Evolutionary conservation across 2,888 invertebrate species (phyloP), one percentile per base, ranked within the genome.

Genomic region (Bombyx huttoni): DNA sequence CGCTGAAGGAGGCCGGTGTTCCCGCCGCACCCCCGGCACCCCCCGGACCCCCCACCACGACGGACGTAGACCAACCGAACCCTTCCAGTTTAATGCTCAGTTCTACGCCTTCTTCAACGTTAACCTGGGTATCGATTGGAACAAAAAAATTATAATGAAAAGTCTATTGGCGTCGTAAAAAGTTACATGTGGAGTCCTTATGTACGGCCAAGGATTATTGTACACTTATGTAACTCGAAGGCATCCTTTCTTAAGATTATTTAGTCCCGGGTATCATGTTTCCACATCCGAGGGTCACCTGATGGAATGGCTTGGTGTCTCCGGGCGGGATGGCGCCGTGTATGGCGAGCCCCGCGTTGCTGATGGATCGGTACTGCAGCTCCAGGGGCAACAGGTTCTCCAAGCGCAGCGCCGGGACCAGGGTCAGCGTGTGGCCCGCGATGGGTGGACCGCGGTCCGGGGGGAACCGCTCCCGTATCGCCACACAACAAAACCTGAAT

Each of bases 331-430:
- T 79, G 65, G 64, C 62, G 72, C 88, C 69, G 65, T 81, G 63
- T 50, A 51, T 56, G 51, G 52, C 58, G 24, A 78, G 55, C 8
- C 60, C 79, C 66, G 58, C 64, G 12, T 57, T 58, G 24, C 60
- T 59, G 1, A 67, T 62, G 48, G 58, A 58, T 60, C 91, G 91
- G 67, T 91, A 95, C 52, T 91, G 86, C 54, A 96, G 73, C 78
- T 96, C 96, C 60, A 94, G 90, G 0, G 98, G 98, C 51, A 99
- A 90, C 55, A 98, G 90, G 89, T 98, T 99, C 58, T 93, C 92
- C 5, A 98, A 75, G 13, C 94, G 90, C 13, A 99, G 89, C 0
- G 97, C 96, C 34, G 98, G 95, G 61, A 96, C 86, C 49, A 99
- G 85, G 3, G 93, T 92, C 56, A 99, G 92, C 13, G 94, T 92